A percentile compares a stretch with the other conserved stretches of the same genome.
Conservation (phyloP, 92 coral and sea anemone species). For the Palythoa heliodiscus region DNA sequence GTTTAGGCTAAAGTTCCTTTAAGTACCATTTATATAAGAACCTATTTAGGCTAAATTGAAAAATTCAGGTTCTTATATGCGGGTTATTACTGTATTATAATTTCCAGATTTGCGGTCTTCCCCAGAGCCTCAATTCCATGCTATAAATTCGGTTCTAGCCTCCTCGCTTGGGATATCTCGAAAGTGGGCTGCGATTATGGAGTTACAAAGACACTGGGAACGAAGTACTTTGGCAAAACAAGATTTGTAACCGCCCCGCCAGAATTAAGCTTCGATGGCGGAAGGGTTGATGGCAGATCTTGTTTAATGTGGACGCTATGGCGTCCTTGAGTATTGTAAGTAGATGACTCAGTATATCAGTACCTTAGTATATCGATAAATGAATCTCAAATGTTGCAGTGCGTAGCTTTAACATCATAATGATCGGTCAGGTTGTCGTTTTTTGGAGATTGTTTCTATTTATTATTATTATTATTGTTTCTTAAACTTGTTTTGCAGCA, state of each 20-base stretch:
- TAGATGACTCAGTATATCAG: background rate
- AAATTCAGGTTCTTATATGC: too few species aligned
- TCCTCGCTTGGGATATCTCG: too few species aligned
- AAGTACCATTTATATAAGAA: too few species aligned
- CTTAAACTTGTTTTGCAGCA: background rate
- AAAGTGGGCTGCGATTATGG: too few species aligned
- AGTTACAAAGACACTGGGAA: background rate
- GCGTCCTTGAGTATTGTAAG: conserved; percentile 40
- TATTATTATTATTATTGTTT: background rate
- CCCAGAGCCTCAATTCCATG: too few species aligned
- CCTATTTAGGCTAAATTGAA: too few species aligned
- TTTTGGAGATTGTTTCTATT: background rate
- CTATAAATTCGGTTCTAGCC: too few species aligned
- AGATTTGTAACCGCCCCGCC: conserved; percentile 20
- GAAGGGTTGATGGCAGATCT: background rate
- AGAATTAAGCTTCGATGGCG: background rate
- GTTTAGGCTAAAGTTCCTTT: too few species aligned
- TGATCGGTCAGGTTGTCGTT: background rate
- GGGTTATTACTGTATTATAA: too few species aligned
- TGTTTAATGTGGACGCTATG: conserved; percentile 8
- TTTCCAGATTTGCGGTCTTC: too few species aligned
- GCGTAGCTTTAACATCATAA: background rate
- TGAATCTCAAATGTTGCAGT: background rate
- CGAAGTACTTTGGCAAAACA: background rate
- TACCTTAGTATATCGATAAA: background rate